These are phyloP conservation scores for Metridium senile DNA, from an alignment of 92 coral and sea anemone genomes.

Conservation along the genomic window DNA sequence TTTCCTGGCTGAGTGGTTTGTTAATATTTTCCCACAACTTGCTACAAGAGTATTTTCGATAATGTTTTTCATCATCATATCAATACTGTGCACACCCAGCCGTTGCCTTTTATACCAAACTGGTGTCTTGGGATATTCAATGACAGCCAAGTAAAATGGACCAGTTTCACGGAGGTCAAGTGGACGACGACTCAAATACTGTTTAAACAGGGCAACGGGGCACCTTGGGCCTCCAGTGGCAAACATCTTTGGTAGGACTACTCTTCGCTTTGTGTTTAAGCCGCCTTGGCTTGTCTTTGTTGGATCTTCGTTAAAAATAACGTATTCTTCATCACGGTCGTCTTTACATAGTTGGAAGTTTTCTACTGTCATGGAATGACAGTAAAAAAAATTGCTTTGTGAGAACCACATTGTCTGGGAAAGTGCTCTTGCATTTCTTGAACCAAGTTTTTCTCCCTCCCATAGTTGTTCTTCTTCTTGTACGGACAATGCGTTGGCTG, in stretches of 20 bases:
- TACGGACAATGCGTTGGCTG: conserved; percentile 26
- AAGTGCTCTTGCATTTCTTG: conserved; percentile 30
- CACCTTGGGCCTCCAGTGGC: conserved; percentile 46
- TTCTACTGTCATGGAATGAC: conserved; percentile 37
- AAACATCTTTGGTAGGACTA: conserved; percentile 55
- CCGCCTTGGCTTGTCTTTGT: conserved; percentile 48
- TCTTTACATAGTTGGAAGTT: conserved; percentile 37
- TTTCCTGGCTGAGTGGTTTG: conserved; percentile 47
- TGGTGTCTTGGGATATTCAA: conserved; percentile 26
- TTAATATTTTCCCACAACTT: conserved; percentile 28
- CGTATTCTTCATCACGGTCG: conserved; percentile 50
- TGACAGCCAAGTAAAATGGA: conserved; percentile 44
- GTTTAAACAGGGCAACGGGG: conserved; percentile 36
- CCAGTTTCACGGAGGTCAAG: conserved; percentile 11
- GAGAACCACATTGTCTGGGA: conserved; percentile 42
- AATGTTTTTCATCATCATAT: conserved; percentile 33
- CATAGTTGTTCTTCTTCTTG: conserved; percentile 59
- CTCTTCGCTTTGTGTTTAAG: conserved; percentile 25
- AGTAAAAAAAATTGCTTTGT: conserved; percentile 46
- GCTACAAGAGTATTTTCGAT: conserved; percentile 37
- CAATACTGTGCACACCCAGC: conserved; percentile 33
- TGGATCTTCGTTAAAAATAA: conserved; percentile 50
- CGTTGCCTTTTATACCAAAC: conserved; percentile 40
- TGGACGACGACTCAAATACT: conserved; percentile 33
- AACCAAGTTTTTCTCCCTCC: conserved; percentile 43